Conservation (phyloP, 2,888 invertebrate genomes). For the Nomada fucata region DNA sequence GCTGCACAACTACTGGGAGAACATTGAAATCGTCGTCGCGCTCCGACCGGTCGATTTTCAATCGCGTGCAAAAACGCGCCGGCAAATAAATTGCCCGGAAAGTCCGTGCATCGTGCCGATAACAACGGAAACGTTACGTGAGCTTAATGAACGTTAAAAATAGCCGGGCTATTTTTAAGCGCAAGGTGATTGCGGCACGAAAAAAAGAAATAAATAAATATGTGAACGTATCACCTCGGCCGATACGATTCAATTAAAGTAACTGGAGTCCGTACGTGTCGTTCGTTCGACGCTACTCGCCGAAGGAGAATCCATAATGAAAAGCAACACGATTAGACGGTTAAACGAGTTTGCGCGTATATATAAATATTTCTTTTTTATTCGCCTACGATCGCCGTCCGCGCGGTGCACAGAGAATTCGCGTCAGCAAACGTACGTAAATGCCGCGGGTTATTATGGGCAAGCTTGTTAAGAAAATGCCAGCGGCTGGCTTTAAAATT, state of each 20-base stretch:
- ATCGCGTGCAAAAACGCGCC: conserved; percentile 1
- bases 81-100: conserved; percentile 25
- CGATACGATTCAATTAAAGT: conserved; percentile 4
- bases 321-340: conserved; percentile 7
- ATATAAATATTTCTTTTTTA: background rate
- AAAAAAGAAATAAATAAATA: conserved; percentile 20
- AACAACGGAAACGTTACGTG: conserved; percentile 32
- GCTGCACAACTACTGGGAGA: too few species aligned
- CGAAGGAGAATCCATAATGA: background rate
- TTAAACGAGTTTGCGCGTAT: background rate
- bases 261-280: background rate
- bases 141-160: conserved; percentile 42
- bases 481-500: too few species aligned
- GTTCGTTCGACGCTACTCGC: background rate
- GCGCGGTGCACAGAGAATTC: too few species aligned
- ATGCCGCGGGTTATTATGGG: too few species aligned
- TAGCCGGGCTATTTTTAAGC: conserved; percentile 45
- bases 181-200: conserved; percentile 38
- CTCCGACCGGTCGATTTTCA: background rate
- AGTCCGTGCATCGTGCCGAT: conserved; percentile 19
- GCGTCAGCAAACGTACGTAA: too few species aligned
- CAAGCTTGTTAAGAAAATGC: too few species aligned
- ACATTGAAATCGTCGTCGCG: too few species aligned
- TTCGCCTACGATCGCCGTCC: too few species aligned
- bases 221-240: conserved; percentile 11